Conservation (phyloP, 2,797 vertebrate species). For the Amblyopsis hoosieri region DNA sequence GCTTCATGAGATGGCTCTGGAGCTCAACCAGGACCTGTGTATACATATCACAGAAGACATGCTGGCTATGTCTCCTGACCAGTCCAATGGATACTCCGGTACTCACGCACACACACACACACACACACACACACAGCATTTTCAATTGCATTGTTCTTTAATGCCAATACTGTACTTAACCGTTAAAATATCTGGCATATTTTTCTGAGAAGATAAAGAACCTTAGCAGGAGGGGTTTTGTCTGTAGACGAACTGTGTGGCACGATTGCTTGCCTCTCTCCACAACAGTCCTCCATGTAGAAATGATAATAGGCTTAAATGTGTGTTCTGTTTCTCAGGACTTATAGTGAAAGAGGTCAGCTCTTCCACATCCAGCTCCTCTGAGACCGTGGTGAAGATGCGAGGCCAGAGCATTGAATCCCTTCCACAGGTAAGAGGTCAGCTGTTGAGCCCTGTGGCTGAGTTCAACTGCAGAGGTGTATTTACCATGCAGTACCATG, state of each 20-base stretch:
- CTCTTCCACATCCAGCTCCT: slow-evolving; percentile 97
- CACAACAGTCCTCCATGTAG: too few species aligned
- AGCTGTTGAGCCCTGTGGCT: too few species aligned
- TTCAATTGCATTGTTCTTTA: too few species aligned
- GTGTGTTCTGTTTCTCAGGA: slow-evolving; percentile 67
- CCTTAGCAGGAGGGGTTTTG: too few species aligned
- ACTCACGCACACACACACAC: slow-evolving; percentile 32
- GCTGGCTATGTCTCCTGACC: slow-evolving; percentile 85
- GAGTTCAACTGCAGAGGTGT: background rate
- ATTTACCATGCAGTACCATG: too few species aligned
- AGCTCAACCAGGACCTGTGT: slow-evolving; percentile 90
- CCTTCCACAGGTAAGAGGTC: slow-evolving; percentile 87
- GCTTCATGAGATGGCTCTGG: slow-evolving; percentile 86
- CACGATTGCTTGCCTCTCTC: too few species aligned
- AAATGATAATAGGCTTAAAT: background rate
- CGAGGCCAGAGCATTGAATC: slow-evolving; percentile 97
- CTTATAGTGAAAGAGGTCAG: slow-evolving; percentile 94
- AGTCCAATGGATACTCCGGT: slow-evolving; percentile 93
- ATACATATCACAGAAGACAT: slow-evolving; percentile 99
- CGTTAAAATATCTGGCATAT: too few species aligned
- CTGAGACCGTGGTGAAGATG: slow-evolving; percentile 95
- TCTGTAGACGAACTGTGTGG: too few species aligned
- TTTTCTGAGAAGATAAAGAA: too few species aligned
- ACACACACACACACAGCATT: background rate
- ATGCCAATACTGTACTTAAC: too few species aligned